phyloP scores from a whole-genome alignment of 2,888 invertebrate genomes.

The Andrena bicolor region DNA sequence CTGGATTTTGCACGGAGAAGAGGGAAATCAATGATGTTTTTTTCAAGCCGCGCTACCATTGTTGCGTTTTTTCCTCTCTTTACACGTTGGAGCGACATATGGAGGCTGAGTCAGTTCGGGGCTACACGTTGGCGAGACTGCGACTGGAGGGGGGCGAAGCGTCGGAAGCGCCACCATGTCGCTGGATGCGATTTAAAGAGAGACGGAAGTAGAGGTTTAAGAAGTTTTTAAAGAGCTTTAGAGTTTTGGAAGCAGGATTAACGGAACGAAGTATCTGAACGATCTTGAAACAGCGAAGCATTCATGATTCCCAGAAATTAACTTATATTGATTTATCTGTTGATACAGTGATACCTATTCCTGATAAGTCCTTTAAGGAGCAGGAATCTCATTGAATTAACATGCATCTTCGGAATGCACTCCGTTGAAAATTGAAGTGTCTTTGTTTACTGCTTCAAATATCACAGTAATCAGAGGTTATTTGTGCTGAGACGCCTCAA shows the following conservation, averaged over 20 bases:
- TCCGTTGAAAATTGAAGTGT: neutral
- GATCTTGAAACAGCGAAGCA: neutral
- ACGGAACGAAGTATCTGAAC: neutral
- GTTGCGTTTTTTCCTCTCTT: slow-evolving; percentile 23
- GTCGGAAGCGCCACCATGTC: slow-evolving; percentile 39
- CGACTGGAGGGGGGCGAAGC: neutral
- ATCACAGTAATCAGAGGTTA: neutral
- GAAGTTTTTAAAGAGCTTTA: neutral
- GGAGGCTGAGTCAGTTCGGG: slow-evolving; percentile 39
- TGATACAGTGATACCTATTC: slow-evolving; percentile 22
- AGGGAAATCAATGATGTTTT: slow-evolving; percentile 40
- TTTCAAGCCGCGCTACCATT: slow-evolving; percentile 27
- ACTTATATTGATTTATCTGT: slow-evolving; percentile 14
- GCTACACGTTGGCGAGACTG: slow-evolving; percentile 6
- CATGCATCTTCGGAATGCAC: no score
- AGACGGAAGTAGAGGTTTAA: neutral
- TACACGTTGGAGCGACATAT: slow-evolving; percentile 43
- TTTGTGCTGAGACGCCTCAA: neutral
- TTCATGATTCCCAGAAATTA: neutral
- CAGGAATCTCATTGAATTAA: neutral
- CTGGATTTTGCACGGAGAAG: neutral
- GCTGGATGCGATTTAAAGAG: slow-evolving; percentile 9
- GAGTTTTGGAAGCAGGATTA: neutral
- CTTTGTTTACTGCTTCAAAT: neutral
- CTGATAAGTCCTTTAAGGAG: neutral